These are phyloP conservation scores for Denticeps clupeoides DNA, from an alignment of 2,797 vertebrate species.

Conservation along the genomic window DNA sequence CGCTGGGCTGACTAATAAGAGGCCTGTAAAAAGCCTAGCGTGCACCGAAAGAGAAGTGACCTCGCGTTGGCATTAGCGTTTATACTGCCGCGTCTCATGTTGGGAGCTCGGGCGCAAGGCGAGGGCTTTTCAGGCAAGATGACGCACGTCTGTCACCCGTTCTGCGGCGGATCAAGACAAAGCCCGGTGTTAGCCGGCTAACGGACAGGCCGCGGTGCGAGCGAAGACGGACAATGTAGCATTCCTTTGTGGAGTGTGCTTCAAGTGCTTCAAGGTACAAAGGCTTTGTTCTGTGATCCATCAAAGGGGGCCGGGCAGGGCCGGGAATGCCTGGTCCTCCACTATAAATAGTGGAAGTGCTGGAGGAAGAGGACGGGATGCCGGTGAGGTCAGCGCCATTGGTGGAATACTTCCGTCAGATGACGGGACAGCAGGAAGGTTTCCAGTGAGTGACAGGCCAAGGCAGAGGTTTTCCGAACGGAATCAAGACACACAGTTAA, in stretches of 20 bases:
- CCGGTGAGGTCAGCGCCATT: slow-evolving; percentile 51
- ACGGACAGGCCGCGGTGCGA: slow-evolving; percentile 45
- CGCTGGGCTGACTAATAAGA: slow-evolving; percentile 49
- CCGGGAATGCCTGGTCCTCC: slow-evolving; percentile 45
- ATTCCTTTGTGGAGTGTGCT: slow-evolving; percentile 55
- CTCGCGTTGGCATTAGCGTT: slow-evolving; percentile 45
- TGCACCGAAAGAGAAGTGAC: slow-evolving; percentile 46
- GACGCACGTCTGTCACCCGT: no score
- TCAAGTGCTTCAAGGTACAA: slow-evolving; percentile 52
- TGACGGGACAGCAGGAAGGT: slow-evolving; percentile 55
- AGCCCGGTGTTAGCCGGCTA: slow-evolving; percentile 55
- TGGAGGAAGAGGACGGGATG: slow-evolving; percentile 46
- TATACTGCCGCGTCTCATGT: slow-evolving; percentile 38
- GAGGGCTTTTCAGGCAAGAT: no score
- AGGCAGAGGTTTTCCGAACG: slow-evolving; percentile 14
- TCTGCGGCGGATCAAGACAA: slow-evolving; percentile 21
- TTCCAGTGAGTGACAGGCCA: slow-evolving; percentile 35
- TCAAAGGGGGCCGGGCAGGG: slow-evolving; percentile 51
- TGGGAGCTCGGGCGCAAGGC: no score
- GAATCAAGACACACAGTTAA: neutral
- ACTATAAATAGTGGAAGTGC: slow-evolving; percentile 63
- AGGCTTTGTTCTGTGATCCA: slow-evolving; percentile 57
- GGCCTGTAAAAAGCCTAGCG: slow-evolving; percentile 54
- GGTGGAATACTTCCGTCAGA: slow-evolving; percentile 38
- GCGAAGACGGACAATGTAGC: slow-evolving; percentile 32